Conservation (phyloP, 1,140 invertebrate species). For the Drosophila mojavensis region DNA sequence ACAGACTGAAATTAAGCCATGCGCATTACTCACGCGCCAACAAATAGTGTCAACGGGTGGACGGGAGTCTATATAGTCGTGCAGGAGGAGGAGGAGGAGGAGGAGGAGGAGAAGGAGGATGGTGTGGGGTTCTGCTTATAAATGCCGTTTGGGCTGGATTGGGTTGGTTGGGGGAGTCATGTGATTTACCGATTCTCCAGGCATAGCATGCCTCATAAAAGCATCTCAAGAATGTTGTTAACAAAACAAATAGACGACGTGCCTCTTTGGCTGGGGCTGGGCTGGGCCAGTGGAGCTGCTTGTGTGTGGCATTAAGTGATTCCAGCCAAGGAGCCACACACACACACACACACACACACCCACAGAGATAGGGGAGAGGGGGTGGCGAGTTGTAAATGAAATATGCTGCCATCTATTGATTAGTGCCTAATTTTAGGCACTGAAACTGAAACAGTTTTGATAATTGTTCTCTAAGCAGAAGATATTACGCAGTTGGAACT, state of each 20-base stretch:
- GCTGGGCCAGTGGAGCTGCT: constrained; percentile 9
- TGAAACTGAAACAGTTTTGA: constrained; percentile 15
- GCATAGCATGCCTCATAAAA: constrained; percentile 74
- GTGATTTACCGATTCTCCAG: constrained; percentile 66
- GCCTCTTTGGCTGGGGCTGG: neutral
- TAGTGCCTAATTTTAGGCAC: constrained; percentile 67
- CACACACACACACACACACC: too few relatives aligned
- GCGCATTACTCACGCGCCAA: constrained; percentile 72
- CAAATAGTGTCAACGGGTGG: constrained; percentile 12
- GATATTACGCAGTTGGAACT: constrained; percentile 25
- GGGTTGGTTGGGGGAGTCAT: constrained; percentile 45
- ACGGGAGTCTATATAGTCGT: neutral
- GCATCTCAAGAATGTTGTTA: constrained; percentile 81
- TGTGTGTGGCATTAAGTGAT: constrained; percentile 77
- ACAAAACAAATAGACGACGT: constrained; percentile 66
- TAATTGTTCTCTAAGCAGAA: constrained; percentile 32
- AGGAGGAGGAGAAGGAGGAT: neutral
- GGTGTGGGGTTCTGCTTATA: neutral
- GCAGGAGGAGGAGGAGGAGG: neutral
- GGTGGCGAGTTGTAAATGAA: constrained; percentile 18
- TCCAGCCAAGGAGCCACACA: constrained; percentile 22
- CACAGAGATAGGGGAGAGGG: neutral
- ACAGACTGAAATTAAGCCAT: constrained; percentile 76
- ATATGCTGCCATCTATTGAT: constrained; percentile 60
- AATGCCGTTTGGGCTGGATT: neutral